Percentiles rank a stretch among this genome's conserved stretches.
These are phyloP conservation scores for Neoarius graeffei DNA, from an alignment of 2,113 vertebrate species.

Conservation along the genomic window DNA sequence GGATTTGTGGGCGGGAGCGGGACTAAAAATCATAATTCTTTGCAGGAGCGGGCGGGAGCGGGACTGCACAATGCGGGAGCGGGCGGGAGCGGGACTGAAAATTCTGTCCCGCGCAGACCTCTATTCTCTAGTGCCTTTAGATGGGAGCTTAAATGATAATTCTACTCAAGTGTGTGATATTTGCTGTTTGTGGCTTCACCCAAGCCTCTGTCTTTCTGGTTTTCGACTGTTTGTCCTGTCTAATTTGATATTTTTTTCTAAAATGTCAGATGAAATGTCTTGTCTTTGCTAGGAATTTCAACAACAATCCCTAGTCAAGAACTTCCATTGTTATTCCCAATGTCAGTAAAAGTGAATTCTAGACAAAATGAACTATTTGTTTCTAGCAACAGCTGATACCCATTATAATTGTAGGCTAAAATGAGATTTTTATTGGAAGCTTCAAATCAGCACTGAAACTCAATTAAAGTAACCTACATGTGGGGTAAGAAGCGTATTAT, in stretches of 20 bases:
- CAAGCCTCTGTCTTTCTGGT: not conserved
- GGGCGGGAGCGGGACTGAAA: too few species aligned
- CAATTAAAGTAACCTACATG: not conserved
- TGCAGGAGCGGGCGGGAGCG: too few species aligned
- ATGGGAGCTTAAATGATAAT: not conserved
- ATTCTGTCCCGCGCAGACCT: too few species aligned
- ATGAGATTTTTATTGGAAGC: not conserved
- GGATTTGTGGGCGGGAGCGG: too few species aligned
- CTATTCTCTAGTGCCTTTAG: not conserved
- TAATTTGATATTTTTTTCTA: constrained; percentile 18
- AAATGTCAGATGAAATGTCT: constrained; percentile 25
- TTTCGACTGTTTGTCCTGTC: not conserved
- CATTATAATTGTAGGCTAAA: not conserved
- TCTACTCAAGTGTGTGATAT: not conserved
- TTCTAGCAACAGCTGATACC: not conserved
- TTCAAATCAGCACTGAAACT: not conserved
- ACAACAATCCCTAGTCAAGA: not conserved
- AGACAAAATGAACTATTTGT: not conserved
- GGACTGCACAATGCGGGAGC: too few species aligned
- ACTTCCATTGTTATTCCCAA: not conserved
- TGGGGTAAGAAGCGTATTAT: not conserved
- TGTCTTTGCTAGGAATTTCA: not conserved
- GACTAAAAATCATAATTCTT: too few species aligned
- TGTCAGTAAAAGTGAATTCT: not conserved
- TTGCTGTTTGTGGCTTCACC: constrained; percentile 2